Evolutionary conservation across 2,113 vertebrate genomes (phyloP).

Genomic region (Synodontis membranacea): DNA sequence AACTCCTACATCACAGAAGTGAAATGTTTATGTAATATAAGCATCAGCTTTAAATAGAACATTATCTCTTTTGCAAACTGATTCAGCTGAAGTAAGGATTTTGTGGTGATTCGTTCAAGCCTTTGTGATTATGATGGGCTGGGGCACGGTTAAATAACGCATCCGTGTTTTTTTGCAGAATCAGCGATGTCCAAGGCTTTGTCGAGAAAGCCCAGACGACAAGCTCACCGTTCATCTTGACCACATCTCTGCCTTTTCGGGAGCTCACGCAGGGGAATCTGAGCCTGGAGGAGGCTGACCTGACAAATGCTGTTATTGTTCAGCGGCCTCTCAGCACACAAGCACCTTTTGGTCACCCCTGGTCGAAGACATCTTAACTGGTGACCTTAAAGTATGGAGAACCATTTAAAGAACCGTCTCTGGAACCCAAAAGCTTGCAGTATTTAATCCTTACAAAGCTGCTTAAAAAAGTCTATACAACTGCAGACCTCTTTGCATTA

Average conservation of each 20-base stretch:
- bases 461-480: constrained; percentile 20
- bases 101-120: not conserved
- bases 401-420: not conserved
- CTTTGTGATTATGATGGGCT: not conserved
- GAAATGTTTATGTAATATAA: constrained; percentile 71
- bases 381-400: constrained; percentile 21
- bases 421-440: not conserved
- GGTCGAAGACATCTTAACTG: constrained; percentile 53
- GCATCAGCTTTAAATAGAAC: constrained; percentile 34
- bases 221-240: constrained; percentile 79
- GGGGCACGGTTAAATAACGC: not conserved
- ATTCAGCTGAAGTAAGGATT: constrained; percentile 38
- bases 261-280: constrained; percentile 77
- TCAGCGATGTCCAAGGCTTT: constrained; percentile 87
- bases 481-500: constrained; percentile 25
- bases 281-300: constrained; percentile 82
- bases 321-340: constrained; percentile 80
- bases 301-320: constrained; percentile 86
- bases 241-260: constrained; percentile 81
- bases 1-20: constrained; percentile 68
- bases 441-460: constrained; percentile 16
- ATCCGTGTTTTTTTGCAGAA: constrained; percentile 66
- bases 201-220: constrained; percentile 80
- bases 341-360: constrained; percentile 76
- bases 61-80: constrained; percentile 7